phyloP scores from a whole-genome alignment of 1,140 invertebrate species.

The Neodiprion fabricii region DNA sequence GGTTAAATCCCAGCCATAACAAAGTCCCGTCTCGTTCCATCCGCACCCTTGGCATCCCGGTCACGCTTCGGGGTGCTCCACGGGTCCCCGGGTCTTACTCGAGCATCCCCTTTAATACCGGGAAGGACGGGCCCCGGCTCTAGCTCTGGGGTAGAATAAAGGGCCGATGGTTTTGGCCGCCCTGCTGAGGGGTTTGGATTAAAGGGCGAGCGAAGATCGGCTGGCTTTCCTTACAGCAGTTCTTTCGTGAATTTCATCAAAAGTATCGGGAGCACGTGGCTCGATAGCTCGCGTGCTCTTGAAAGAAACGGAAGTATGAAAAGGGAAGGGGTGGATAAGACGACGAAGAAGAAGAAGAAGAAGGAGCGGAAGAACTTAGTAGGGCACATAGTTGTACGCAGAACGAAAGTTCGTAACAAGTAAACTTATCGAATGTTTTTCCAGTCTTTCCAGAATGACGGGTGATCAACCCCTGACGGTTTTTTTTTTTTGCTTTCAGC shows the following conservation, averaged over 20 bases:
- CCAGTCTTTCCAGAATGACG: too few relatives aligned
- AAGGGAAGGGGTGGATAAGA: constrained; percentile 15
- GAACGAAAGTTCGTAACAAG: constrained; percentile 16
- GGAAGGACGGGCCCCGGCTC: constrained; percentile 40
- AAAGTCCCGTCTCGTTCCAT: constrained; percentile 48
- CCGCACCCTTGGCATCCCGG: constrained; percentile 53
- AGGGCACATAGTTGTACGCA: not conserved
- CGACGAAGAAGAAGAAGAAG: constrained; percentile 18
- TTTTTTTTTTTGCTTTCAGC: constrained; percentile 42
- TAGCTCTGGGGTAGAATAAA: constrained; percentile 54
- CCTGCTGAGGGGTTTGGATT: not conserved
- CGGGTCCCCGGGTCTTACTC: not conserved
- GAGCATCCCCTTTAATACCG: constrained; percentile 59
- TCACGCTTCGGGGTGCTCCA: constrained; percentile 52
- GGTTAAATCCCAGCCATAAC: constrained; percentile 37
- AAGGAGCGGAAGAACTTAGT: constrained; percentile 22
- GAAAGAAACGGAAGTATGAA: constrained; percentile 17
- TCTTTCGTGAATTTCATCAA: too few relatives aligned
- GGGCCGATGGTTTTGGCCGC: constrained; percentile 50
- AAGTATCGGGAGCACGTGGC: constrained; percentile 42
- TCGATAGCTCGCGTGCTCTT: constrained; percentile 31
- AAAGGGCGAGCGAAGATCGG: not conserved
- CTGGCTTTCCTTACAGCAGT: too few relatives aligned
- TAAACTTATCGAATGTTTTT: not conserved
- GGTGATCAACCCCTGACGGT: not conserved